Evolutionary conservation across 64 coral and sea anemone species (phyloP), one percentile per base, ranked within the genome.

Genomic region (Pocillopora damicornis): DNA sequence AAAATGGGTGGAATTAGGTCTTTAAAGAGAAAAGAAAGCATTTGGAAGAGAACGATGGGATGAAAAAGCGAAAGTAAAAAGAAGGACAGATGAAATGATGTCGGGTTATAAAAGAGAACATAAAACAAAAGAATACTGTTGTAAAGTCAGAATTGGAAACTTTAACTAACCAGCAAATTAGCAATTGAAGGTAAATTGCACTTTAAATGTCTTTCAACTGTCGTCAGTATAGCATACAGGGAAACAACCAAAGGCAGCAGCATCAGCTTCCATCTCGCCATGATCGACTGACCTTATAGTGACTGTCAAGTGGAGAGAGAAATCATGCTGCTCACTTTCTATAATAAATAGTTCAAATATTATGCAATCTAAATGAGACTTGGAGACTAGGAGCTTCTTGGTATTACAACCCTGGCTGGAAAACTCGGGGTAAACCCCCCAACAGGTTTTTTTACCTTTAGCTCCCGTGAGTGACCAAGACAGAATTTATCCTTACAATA

Each of bases 141-240:
- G 12, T 15, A 63, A 1, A 13, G 16, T 63, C 61, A 15, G 11
- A 63, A 63, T 63, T 63, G 12, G 11, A 18, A 17, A 66, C 14
- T 66, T 66, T 66, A 35, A 82, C 79, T 38, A 64, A 82, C 79
- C 79, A 82, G 18, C 37, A 61, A 64, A 82, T 16, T 64, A 30
- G 64, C 13, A 17, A 82, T 37, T 11, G 60, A 16, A 34, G 79
- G 30, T 34, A 65, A 35, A 17, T 82, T 82, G 18, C 79, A 82
- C 13, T 66, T 82, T 8, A 66, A 65, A 18, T 42, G 79, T 13
- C 18, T 82, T 4, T 66, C 79, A 61, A 64, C n/a, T 16, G 61
- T 12, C 14, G 15, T 9, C 1, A 82, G 25, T 42, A 20, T 37
- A 18, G 37, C 34, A 82, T 65, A 82, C 16, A 51, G 13, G 35